Conservation (phyloP, 2,113 vertebrate genomes). For the Porphyrio hochstetteri region DNA sequence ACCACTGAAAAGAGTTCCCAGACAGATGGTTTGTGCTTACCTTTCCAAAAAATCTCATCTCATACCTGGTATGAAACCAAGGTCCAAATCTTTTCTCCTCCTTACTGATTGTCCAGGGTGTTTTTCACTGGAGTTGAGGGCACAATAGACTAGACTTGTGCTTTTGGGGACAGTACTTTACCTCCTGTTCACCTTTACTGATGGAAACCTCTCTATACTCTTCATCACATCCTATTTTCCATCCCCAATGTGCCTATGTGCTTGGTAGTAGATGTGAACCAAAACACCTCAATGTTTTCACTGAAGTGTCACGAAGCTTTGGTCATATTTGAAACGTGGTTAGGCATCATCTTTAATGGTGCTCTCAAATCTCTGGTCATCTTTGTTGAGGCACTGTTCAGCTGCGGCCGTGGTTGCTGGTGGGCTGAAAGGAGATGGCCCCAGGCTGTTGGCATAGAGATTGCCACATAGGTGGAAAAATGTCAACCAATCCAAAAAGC, state of each 20-base stretch:
- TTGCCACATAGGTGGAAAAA: not conserved
- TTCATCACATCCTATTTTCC: not conserved
- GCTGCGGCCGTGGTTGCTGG: not conserved
- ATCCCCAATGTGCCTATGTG: not conserved
- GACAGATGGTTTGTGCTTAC: not conserved
- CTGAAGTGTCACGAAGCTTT: not conserved
- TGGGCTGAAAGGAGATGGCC: not conserved
- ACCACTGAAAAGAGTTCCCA: not conserved
- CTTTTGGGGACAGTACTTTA: not conserved
- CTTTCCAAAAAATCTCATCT: not conserved
- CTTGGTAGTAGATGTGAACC: not conserved
- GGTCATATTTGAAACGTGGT: fast-evolving
- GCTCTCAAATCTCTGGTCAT: fast-evolving
- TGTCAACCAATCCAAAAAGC: not conserved
- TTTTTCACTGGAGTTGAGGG: not conserved
- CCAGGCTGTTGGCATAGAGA: not conserved
- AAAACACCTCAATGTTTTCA: not conserved
- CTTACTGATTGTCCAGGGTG: not conserved
- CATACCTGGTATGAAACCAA: not conserved
- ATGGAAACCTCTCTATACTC: fast-evolving
- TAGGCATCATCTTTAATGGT: not conserved
- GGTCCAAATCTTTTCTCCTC: not conserved
- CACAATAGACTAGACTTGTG: not conserved
- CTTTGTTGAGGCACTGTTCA: not conserved
- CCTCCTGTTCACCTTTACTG: not conserved